Conservation (phyloP, 2,888 invertebrate species). For the Physocephala rufipes region DNA sequence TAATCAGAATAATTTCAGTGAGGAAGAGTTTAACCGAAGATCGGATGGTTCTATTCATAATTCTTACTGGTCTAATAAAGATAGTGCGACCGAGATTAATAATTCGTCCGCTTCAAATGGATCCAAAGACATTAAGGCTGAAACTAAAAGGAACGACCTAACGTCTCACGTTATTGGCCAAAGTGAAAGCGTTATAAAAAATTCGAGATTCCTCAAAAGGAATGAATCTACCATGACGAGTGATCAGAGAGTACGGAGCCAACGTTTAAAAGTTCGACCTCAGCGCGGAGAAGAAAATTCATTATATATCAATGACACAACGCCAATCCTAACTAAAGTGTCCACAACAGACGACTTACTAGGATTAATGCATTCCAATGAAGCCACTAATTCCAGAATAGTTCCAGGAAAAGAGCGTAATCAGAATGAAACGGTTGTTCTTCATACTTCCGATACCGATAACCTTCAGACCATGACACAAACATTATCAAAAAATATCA, state of each 20-base stretch:
- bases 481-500: slow-evolving; percentile 7
- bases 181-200: not conserved
- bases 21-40: not conserved
- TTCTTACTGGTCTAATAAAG: slow-evolving; percentile 32
- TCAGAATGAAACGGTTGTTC: not conserved
- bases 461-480: not conserved
- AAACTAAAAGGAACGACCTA: slow-evolving; percentile 16
- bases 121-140: slow-evolving; percentile 27
- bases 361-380: slow-evolving; percentile 28
- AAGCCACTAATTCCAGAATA: slow-evolving; percentile 5
- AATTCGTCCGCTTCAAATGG: slow-evolving; percentile 4
- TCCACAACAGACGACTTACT: not conserved
- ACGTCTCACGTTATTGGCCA: not conserved
- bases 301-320: slow-evolving; percentile 2
- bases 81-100: not conserved
- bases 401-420: not conserved
- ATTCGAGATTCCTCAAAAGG: not conserved
- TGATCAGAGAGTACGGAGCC: slow-evolving; percentile 10
- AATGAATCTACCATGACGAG: not conserved
- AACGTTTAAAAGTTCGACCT: slow-evolving; percentile 17
- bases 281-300: slow-evolving; percentile 6
- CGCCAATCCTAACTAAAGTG: not conserved
- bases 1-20: not conserved
- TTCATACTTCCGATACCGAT: slow-evolving; percentile 9
- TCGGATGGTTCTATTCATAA: slow-evolving; percentile 29